Conservation (phyloP, 2,797 vertebrate species). For the Brotogeris chrysoptera region DNA sequence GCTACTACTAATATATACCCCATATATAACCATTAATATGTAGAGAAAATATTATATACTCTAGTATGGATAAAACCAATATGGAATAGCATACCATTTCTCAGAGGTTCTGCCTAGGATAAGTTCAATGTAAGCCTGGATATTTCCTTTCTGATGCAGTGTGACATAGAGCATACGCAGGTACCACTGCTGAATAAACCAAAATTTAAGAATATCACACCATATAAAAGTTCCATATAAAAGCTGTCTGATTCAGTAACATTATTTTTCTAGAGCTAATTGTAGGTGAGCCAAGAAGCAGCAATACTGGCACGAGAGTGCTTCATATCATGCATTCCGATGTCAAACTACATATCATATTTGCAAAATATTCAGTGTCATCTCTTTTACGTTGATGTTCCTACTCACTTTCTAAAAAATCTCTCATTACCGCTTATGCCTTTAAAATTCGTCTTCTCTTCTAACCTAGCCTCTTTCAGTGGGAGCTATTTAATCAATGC, state of each 20-base stretch:
- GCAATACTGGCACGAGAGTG: neutral
- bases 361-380: conserved; percentile 18
- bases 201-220: neutral
- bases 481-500: neutral
- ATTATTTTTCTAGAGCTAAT: neutral
- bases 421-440: conserved; percentile 6
- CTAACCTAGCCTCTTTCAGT: conserved; percentile 25
- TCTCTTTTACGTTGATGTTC: neutral
- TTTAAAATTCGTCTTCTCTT: conserved; percentile 9
- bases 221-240: neutral
- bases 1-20: neutral
- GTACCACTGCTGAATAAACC: neutral
- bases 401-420: neutral
- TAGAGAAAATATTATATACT: neutral
- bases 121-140: neutral
- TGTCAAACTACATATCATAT: conserved; percentile 24
- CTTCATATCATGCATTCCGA: conserved; percentile 23
- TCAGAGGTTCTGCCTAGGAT: neutral
- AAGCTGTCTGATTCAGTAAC: neutral
- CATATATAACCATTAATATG: neutral
- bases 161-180: neutral
- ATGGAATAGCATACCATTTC: neutral
- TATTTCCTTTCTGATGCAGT: neutral
- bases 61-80: neutral
- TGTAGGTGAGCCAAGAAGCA: neutral